Percentiles rank a stretch among this genome's conserved stretches.
Evolutionary conservation across 2,888 invertebrate species (phyloP).

Genomic region (Endotricha flammealis): DNA sequence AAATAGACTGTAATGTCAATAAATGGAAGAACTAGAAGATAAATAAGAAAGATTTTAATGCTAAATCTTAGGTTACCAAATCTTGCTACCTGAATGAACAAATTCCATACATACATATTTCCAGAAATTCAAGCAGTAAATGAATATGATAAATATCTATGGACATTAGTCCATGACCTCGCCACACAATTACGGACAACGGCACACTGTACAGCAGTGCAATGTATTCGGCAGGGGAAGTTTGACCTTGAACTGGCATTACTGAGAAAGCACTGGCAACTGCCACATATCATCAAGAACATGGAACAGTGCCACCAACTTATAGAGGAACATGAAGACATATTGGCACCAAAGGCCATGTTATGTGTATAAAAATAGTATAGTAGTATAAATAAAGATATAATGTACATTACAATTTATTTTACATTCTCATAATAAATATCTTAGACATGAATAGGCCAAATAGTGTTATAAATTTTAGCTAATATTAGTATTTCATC

Average conservation of each 20-base stretch:
- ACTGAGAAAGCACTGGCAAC: conserved; percentile 88
- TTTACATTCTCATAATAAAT: too few species aligned
- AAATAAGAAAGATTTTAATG: too few species aligned
- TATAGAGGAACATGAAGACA: conserved; percentile 63
- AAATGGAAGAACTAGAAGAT: too few species aligned
- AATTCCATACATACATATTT: conserved; percentile 28
- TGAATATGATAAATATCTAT: conserved; percentile 88
- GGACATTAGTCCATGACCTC: conserved; percentile 88
- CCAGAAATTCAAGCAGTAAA: conserved; percentile 92
- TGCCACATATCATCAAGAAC: conserved; percentile 83
- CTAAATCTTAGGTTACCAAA: not conserved
- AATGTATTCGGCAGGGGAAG: conserved; percentile 89
- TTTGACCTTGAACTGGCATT: conserved; percentile 88
- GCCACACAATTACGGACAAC: conserved; percentile 87
- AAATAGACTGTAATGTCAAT: too few species aligned
- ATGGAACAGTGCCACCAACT: conserved; percentile 77
- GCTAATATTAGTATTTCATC: too few species aligned
- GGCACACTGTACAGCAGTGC: conserved; percentile 88
- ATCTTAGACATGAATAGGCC: too few species aligned
- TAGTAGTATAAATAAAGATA: conserved; percentile 7
- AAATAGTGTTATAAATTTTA: too few species aligned
- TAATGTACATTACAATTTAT: too few species aligned
- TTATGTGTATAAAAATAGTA: conserved; percentile 29
- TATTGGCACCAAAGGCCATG: conserved; percentile 57
- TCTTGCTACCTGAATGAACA: not conserved